phyloP scores from a whole-genome alignment of 2,888 invertebrate genomes.

The Pandemis corylana region DNA sequence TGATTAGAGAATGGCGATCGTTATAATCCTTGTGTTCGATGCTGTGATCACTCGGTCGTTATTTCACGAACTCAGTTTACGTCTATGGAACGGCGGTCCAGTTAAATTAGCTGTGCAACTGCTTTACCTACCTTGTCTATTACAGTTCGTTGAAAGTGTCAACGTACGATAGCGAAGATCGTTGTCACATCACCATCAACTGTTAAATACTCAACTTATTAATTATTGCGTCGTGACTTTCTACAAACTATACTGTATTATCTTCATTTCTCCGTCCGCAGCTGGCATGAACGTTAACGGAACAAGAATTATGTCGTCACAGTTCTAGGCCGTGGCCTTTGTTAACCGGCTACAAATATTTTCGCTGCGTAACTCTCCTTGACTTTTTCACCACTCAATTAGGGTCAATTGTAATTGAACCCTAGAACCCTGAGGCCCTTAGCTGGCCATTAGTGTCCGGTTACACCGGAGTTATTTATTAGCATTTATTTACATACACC shows the following conservation, averaged over 20 bases:
- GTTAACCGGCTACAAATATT: conserved; percentile 21
- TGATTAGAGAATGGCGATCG: conserved; percentile 29
- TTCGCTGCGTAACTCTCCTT: conserved; percentile 32
- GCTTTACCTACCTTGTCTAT: background rate
- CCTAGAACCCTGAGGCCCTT: conserved; percentile 20
- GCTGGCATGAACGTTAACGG: background rate
- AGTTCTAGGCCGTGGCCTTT: conserved; percentile 36
- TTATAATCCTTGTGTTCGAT: background rate
- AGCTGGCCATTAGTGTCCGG: conserved; percentile 16
- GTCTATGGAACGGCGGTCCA: background rate
- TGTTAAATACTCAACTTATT: background rate
- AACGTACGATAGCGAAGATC: background rate
- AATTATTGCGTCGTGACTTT: background rate
- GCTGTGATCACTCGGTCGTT: background rate
- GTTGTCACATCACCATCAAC: background rate
- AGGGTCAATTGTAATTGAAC: conserved; percentile 34
- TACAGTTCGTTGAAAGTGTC: background rate
- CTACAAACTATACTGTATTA: background rate
- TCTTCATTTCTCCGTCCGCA: background rate
- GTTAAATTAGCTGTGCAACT: background rate
- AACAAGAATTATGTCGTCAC: conserved; percentile 15
- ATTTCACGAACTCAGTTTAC: background rate
- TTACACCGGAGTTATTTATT: conserved; percentile 12
- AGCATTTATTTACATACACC: conserved; percentile 1
- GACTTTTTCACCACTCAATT: conserved; percentile 37